A percentile compares a stretch with the other conserved stretches of the same genome.
Evolutionary conservation across 1,140 invertebrate species (phyloP).

Genomic region (Dinothrombium tinctorium): DNA sequence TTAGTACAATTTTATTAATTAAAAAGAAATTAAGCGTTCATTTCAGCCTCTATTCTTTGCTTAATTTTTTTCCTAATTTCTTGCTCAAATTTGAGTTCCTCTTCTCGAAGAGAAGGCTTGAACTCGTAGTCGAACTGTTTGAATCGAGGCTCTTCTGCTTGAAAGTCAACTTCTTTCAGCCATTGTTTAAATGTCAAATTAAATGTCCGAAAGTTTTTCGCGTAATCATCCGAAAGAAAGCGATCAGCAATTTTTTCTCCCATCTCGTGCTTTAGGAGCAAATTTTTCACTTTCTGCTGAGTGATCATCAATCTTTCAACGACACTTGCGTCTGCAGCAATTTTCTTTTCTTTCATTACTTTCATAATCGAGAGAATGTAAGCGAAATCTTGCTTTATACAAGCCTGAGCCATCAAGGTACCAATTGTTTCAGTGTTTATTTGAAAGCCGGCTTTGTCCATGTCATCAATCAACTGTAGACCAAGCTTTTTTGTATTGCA

Average conservation of each 20-base stretch:
- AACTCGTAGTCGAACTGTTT: too few relatives aligned
- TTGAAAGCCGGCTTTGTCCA: constrained; percentile 33
- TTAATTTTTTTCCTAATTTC: too few relatives aligned
- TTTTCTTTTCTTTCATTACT: constrained; percentile 25
- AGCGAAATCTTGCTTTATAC: constrained; percentile 28
- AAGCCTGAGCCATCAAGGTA: constrained; percentile 36
- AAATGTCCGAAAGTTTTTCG: too few relatives aligned
- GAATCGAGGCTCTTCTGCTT: too few relatives aligned
- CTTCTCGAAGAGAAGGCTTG: too few relatives aligned
- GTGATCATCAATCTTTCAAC: constrained; percentile 9
- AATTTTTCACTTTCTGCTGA: background rate
- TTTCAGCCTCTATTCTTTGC: too few relatives aligned
- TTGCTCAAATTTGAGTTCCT: too few relatives aligned
- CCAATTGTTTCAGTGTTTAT: constrained; percentile 45
- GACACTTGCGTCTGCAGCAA: constrained; percentile 27
- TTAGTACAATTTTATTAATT: too few relatives aligned
- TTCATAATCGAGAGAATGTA: constrained; percentile 42
- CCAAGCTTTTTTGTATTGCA: constrained; percentile 36
- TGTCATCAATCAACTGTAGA: constrained; percentile 35
- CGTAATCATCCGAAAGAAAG: background rate
- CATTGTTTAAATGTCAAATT: too few relatives aligned
- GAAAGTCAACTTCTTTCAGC: too few relatives aligned
- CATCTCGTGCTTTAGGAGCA: background rate
- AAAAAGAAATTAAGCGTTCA: too few relatives aligned
- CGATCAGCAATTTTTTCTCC: background rate